These are phyloP conservation scores for Heterohyrax brucei DNA, from an alignment of 2,797 vertebrate species.

Conservation along the genomic window DNA sequence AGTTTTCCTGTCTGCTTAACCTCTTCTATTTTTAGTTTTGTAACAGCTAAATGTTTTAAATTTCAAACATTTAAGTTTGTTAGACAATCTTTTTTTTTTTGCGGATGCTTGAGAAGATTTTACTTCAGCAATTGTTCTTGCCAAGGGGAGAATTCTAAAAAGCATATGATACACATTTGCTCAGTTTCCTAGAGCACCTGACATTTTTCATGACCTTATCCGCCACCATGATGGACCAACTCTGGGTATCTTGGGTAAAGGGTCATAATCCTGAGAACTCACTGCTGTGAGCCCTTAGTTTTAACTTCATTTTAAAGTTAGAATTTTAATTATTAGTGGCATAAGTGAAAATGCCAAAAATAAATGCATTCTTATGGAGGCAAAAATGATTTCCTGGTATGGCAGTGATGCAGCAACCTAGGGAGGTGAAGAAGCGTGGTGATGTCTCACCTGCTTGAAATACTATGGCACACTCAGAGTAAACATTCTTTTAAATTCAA, in stretches of 20 bases:
- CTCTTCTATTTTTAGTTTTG: background rate
- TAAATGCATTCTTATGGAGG: conserved; percentile 6
- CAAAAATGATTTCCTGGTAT: background rate
- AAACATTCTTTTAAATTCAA: background rate
- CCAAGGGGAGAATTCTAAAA: background rate
- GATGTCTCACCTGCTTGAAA: background rate
- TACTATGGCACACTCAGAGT: background rate
- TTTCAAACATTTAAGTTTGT: conserved; percentile 14
- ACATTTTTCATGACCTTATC: background rate
- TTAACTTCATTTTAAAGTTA: background rate
- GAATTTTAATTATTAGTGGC: conserved; percentile 31
- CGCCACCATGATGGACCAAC: background rate
- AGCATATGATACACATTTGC: background rate
- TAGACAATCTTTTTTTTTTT: background rate
- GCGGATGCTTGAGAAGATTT: background rate
- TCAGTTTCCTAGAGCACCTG: background rate
- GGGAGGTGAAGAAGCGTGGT: background rate
- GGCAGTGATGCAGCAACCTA: fast-evolving
- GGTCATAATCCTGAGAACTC: background rate
- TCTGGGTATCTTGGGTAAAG: background rate
- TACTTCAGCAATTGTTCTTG: background rate
- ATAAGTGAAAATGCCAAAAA: conserved; percentile 25
- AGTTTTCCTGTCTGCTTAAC: background rate
- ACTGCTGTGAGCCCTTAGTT: conserved; percentile 16
- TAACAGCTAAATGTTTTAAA: background rate